Percentiles rank a stretch among this genome's conserved stretches.
Conservation (phyloP, 2,888 invertebrate species). For the Microchrysa polita region DNA sequence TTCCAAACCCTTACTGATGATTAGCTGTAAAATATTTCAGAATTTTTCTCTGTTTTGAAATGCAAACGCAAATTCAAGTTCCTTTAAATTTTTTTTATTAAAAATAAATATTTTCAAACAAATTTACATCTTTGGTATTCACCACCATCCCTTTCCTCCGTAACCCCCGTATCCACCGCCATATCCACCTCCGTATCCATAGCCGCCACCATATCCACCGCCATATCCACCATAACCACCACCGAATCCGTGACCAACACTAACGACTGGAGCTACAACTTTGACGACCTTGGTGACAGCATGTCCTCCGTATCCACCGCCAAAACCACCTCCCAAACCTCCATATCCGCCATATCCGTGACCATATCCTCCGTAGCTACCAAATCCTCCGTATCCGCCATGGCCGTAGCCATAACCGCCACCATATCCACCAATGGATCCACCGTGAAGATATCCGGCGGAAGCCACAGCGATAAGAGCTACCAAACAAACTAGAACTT, state of each 20-base stretch:
- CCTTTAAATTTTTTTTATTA: no score
- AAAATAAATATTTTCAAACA: background rate
- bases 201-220: background rate
- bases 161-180: background rate
- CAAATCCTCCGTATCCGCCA: background rate
- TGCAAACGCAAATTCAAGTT: no score
- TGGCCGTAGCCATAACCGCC: no score
- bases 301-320: background rate
- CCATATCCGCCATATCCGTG: background rate
- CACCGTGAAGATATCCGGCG: constrained; percentile 3
- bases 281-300: background rate
- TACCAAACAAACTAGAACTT: constrained; percentile 18
- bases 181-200: background rate
- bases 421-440: constrained; percentile 2
- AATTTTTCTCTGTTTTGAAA: no score
- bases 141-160: background rate
- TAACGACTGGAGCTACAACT: constrained; percentile 2
- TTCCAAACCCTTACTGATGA: no score
- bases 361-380: background rate
- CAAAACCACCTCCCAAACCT: background rate
- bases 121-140: background rate
- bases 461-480: constrained; percentile 20
- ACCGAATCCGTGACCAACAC: constrained; percentile 4
- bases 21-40: no score
- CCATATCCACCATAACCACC: background rate